These are phyloP conservation scores for Scopus umbretta DNA, from an alignment of 2,113 vertebrate genomes.

Conservation along the genomic window DNA sequence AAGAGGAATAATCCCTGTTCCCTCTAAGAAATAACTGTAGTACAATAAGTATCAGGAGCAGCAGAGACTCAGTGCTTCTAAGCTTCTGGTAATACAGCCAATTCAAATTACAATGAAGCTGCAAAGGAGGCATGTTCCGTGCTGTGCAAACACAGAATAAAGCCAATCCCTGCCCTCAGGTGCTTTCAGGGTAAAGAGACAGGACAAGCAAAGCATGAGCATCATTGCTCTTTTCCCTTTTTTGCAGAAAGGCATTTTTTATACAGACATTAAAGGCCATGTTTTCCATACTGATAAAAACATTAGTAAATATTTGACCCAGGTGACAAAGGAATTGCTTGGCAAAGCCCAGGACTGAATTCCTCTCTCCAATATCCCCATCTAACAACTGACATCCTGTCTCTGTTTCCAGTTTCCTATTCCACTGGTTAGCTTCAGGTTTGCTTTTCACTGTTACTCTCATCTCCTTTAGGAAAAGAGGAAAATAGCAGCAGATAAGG, in stretches of 20 bases:
- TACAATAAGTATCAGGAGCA: background rate
- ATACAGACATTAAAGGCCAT: background rate
- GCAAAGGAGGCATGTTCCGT: background rate
- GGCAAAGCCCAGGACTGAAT: background rate
- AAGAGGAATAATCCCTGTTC: background rate
- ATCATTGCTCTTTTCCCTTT: background rate
- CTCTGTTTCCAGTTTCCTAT: background rate
- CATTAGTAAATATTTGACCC: background rate
- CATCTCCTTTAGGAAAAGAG: background rate
- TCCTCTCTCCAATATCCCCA: background rate
- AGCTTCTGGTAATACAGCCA: background rate
- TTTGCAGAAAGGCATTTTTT: background rate
- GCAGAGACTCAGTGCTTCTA: background rate
- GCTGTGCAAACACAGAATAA: background rate
- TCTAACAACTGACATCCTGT: rapidly evolving
- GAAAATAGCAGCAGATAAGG: background rate
- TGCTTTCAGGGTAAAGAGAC: background rate
- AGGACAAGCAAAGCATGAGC: background rate
- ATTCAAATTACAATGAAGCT: background rate
- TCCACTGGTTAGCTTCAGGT: background rate
- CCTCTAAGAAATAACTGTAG: background rate
- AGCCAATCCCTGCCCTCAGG: background rate
- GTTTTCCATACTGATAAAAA: background rate
- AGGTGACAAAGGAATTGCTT: background rate
- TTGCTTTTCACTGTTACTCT: background rate